Percentiles rank a stretch among this genome's conserved stretches.
Evolutionary conservation across 2,113 vertebrate genomes (phyloP).

Genomic region (Caranx ignobilis): DNA sequence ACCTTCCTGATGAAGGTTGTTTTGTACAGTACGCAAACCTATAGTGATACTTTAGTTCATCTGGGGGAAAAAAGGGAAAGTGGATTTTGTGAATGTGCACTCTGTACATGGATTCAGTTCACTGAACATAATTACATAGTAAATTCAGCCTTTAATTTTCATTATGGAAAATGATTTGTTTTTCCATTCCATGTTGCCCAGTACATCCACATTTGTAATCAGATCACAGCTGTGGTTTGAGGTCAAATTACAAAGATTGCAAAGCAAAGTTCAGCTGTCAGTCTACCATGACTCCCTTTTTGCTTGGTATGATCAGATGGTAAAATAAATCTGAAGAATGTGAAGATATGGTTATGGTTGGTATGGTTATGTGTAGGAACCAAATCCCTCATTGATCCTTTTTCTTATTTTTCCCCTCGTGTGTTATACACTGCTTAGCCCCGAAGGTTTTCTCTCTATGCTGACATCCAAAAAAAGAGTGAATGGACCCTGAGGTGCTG

Average conservation of each 20-base stretch:
- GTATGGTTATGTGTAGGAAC: not conserved
- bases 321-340: not conserved
- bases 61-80: not conserved
- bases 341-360: not conserved
- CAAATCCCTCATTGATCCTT: not conserved
- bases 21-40: not conserved
- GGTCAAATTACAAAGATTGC: not conserved
- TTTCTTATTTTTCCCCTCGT: not conserved
- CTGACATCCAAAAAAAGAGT: not conserved
- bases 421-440: not conserved
- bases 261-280: not conserved
- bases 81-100: not conserved
- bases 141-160: not conserved
- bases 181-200: not conserved
- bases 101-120: not conserved
- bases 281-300: not conserved
- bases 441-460: not conserved
- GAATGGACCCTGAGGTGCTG: conserved; percentile 66
- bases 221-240: not conserved
- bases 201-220: not conserved
- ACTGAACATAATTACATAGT: not conserved
- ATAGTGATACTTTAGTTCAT: not conserved
- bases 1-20: not conserved
- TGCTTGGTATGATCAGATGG: not conserved
- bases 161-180: not conserved